Percentiles rank a stretch among this genome's conserved stretches.
Evolutionary conservation across 2,888 invertebrate species (phyloP).

Genomic region (Zhengitettix transpicula): DNA sequence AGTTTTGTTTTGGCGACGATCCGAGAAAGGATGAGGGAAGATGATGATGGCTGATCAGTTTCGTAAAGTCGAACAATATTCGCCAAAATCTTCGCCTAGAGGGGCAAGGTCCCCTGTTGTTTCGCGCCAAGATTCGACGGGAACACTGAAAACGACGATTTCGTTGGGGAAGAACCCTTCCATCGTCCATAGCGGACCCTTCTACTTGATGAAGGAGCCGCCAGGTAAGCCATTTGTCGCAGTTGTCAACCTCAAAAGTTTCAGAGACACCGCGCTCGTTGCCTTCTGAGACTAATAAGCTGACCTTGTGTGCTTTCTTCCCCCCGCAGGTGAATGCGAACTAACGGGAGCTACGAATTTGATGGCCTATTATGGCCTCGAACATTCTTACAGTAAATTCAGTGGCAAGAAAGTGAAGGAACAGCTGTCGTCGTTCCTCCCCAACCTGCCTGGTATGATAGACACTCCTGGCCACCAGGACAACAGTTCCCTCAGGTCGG

Average conservation of each 20-base stretch:
- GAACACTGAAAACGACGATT: constrained; percentile 93
- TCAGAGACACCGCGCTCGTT: no score
- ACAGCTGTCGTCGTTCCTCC: constrained; percentile 85
- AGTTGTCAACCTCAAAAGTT: no score
- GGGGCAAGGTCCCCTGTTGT: constrained; percentile 91
- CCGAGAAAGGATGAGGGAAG: constrained; percentile 26
- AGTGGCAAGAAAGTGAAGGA: constrained; percentile 92
- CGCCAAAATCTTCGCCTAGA: constrained; percentile 85
- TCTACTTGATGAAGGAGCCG: constrained; percentile 94
- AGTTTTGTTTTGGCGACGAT: not conserved
- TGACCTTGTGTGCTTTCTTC: constrained; percentile 7
- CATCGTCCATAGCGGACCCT: constrained; percentile 93
- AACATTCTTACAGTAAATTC: constrained; percentile 95
- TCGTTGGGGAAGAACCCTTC: constrained; percentile 93
- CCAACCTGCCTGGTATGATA: constrained; percentile 85
- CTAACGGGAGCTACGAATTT: constrained; percentile 92
- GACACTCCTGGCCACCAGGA: constrained; percentile 68
- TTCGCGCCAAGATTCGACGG: constrained; percentile 90
- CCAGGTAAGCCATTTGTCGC: constrained; percentile 44
- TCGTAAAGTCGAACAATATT: constrained; percentile 85
- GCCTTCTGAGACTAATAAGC: no score
- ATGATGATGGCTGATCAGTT: constrained; percentile 88
- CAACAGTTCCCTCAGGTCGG: constrained; percentile 77
- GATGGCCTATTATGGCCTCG: constrained; percentile 90
- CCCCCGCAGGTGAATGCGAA: constrained; percentile 64